Evolutionary conservation across 2,797 vertebrate species (phyloP), one percentile per base, ranked within the genome.

Genomic region (Cygnus olor): DNA sequence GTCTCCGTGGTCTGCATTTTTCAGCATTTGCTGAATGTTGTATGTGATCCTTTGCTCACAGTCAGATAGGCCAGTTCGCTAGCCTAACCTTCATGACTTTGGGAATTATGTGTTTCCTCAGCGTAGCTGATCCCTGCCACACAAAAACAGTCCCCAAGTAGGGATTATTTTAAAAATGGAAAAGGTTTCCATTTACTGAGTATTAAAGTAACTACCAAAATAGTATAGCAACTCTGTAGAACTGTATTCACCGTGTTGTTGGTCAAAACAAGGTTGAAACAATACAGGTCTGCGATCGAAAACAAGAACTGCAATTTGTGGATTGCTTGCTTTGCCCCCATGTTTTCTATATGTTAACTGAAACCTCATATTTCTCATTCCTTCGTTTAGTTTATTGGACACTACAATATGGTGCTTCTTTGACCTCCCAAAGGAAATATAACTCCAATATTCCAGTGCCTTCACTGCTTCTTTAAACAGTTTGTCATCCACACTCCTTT

Each of bases 401-500:
- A 73, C 34, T 84, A 78, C 54, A 71, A 32, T 80, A 80, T 38
- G n/a, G 16, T 56, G 38, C 66, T 94, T 94, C 78, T 92, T 90
- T 97, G 80, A 89, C 94, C 80, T 96, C 73, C 72, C 68, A 61
- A 79, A 94, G 80, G 66, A 97, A 95, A 88, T 57, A n/a, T 32
- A 95, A 66, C n/a, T 86, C 74, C 49, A 15, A 47, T 71, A 89
- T 88, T 93, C 68, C 28, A 66, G 51, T 86, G 78, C 63, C 58
- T 88, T 88, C 58, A 32, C 66, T 95, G 69, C 66, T 96, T 95
- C 80, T 91, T 91, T 90, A 85, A 96, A 95, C 88, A 93, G 51
- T 90, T 95, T 91, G 91, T 94, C 90, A 94, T 73, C 45, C 57
- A 88, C 64, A 61, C 86, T 91, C 60, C 47, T 95, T 74, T 73